A percentile compares a stretch with the other conserved stretches of the same genome.
phyloP scores from a whole-genome alignment of 2,888 invertebrate species.

The Cantharis rustica region DNA sequence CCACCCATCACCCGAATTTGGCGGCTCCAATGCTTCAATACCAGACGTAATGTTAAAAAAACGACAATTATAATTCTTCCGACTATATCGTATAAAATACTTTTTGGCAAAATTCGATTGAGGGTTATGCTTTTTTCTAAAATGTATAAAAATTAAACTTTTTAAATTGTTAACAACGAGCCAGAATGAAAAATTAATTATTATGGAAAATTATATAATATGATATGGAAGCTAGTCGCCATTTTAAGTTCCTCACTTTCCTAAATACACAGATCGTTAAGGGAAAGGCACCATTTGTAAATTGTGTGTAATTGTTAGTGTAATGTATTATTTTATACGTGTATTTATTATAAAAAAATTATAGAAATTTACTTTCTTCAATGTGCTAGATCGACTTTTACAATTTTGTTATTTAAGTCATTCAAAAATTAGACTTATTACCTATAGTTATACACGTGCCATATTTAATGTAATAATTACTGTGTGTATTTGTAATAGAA shows the following conservation, averaged over 20 bases:
- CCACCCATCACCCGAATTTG: conserved; percentile 92
- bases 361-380: conserved; percentile 22
- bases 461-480: conserved; percentile 50
- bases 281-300: conserved; percentile 29
- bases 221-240: conserved; percentile 15
- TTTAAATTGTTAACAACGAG: conserved; percentile 12
- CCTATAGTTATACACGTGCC: conserved; percentile 46
- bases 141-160: conserved; percentile 4
- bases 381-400: conserved; percentile 28
- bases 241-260: conserved; percentile 30
- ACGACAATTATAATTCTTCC: conserved; percentile 15
- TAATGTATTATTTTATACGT: conserved; percentile 40
- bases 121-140: conserved; percentile 16
- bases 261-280: conserved; percentile 7
- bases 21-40: conserved; percentile 97
- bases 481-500: conserved; percentile 47
- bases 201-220: background rate
- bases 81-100: background rate
- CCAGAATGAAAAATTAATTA: conserved; percentile 2
- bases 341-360: conserved; percentile 30
- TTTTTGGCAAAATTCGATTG: conserved; percentile 19
- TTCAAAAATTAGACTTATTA: conserved; percentile 28
- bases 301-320: conserved; percentile 38
- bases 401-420: conserved; percentile 32
- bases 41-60: conserved; percentile 79